Evolutionary conservation across 2,113 vertebrate species (phyloP).

Genomic region (Phodopus roborovskii): DNA sequence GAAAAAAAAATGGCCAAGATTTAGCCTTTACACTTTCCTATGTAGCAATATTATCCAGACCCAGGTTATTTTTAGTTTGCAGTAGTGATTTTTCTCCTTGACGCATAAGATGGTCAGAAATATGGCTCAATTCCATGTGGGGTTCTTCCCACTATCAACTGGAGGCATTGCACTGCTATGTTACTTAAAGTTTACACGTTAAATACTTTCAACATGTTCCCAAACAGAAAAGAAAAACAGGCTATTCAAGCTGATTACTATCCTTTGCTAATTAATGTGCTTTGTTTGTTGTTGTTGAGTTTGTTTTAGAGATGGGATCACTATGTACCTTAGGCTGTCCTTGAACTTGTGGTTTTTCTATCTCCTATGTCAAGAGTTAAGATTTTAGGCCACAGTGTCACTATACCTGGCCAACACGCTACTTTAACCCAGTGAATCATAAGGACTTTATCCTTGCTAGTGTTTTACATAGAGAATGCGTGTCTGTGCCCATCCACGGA

Average conservation of each 20-base stretch:
- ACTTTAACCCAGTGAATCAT: constrained; percentile 21
- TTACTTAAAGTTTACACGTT: background rate
- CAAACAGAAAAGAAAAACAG: background rate
- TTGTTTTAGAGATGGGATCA: background rate
- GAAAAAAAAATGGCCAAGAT: background rate
- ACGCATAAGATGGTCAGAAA: background rate
- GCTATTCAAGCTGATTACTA: no score
- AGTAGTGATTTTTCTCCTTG: background rate
- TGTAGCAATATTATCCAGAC: background rate
- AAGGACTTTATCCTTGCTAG: background rate
- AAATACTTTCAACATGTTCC: background rate
- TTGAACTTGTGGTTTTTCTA: background rate
- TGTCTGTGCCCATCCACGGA: background rate
- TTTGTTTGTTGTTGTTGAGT: background rate
- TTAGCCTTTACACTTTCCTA: constrained; percentile 18
- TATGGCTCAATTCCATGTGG: background rate
- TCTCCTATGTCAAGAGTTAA: no score
- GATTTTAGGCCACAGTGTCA: background rate
- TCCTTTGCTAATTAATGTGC: background rate
- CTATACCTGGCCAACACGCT: background rate
- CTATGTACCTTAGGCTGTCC: background rate
- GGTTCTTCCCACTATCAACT: background rate
- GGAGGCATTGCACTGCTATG: background rate
- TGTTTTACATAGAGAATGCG: background rate
- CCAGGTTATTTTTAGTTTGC: constrained; percentile 27